Conservation (phyloP, 1,140 invertebrate genomes). For the Eueides isabella region DNA sequence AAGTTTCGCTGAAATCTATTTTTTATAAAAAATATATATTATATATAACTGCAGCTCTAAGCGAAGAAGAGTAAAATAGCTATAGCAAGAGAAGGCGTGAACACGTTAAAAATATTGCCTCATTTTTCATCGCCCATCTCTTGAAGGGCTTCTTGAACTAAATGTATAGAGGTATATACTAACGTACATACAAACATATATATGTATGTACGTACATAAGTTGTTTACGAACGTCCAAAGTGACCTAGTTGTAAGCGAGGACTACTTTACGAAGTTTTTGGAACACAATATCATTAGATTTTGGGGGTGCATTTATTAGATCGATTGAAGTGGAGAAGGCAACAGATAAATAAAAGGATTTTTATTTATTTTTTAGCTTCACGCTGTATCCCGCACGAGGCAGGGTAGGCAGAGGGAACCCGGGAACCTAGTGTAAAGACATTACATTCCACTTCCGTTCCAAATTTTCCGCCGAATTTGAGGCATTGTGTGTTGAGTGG, state of each 20-base stretch:
- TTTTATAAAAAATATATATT: no score
- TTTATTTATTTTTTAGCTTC: no score
- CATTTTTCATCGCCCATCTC: constrained; percentile 21
- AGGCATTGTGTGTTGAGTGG: no score
- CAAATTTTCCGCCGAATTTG: no score
- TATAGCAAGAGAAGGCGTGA: neutral
- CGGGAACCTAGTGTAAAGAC: no score
- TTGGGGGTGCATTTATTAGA: constrained; percentile 22
- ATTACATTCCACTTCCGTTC: no score
- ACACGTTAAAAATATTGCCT: constrained; percentile 24
- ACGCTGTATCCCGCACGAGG: no score
- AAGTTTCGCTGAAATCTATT: no score
- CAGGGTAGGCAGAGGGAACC: no score
- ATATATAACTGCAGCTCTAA: no score
- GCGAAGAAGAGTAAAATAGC: neutral
- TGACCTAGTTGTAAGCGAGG: constrained; percentile 21
- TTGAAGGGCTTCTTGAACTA: constrained; percentile 22
- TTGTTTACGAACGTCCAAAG: constrained; percentile 19
- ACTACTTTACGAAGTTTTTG: neutral
- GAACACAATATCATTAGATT: constrained; percentile 19
- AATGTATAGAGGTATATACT: neutral
- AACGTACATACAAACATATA: neutral
- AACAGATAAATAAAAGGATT: no score
- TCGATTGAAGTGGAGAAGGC: neutral
- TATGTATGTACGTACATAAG: neutral